These are phyloP conservation scores for Turritopsis rubra DNA, from an alignment of 30 jellyfish, hydroid and myxozoan species.

Conservation along the genomic window DNA sequence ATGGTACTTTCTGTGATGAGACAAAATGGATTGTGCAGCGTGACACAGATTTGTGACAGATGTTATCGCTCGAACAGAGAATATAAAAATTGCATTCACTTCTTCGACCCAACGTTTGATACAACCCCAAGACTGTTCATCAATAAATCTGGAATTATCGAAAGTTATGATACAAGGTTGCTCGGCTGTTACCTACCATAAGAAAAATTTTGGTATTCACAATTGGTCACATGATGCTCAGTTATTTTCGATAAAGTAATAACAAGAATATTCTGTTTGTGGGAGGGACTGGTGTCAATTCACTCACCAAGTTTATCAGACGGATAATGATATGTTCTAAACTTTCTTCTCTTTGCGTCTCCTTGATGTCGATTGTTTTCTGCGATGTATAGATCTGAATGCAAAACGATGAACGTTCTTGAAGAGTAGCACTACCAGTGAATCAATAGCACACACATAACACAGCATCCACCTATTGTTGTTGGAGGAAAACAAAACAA, in stretches of 20 bases:
- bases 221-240: no score
- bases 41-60: neutral
- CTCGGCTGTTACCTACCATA: neutral
- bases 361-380: neutral
- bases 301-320: neutral
- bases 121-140: constrained; percentile 16
- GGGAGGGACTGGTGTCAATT: no score
- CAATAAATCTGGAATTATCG: constrained; percentile 32
- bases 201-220: neutral
- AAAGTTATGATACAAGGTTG: constrained; percentile 20
- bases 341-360: neutral
- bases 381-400: neutral
- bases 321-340: neutral
- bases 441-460: no score
- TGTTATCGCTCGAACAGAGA: neutral
- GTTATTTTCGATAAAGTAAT: no score
- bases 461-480: no score
- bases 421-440: no score
- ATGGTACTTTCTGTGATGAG: neutral
- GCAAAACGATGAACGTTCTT: neutral
- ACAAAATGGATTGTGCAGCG: neutral
- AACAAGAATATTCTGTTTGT: no score
- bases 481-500: neutral
- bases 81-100: neutral
- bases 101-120: neutral